Evolutionary conservation across 2,888 invertebrate genomes (phyloP).

Genomic region (Helleia helle): DNA sequence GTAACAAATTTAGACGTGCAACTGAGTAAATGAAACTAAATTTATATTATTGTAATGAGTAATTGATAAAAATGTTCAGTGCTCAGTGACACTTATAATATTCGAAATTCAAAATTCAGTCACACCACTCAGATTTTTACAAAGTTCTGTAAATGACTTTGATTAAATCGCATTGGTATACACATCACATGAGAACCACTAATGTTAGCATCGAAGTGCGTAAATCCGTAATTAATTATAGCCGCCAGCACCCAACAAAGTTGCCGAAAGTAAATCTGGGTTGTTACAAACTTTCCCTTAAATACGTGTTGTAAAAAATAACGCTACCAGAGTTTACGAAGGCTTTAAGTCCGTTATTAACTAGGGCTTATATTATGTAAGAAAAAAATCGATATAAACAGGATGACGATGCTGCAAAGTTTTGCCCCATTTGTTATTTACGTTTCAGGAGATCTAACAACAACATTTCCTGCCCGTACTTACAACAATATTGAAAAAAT

Average conservation of each 20-base stretch:
- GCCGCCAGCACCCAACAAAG: slow-evolving; percentile 1
- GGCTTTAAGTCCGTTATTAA: slow-evolving; percentile 12
- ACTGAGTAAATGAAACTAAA: too few relatives aligned
- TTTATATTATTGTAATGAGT: too few relatives aligned
- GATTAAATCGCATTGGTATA: too few relatives aligned
- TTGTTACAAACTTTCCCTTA: slow-evolving; percentile 8
- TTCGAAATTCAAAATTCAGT: too few relatives aligned
- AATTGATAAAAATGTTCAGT: too few relatives aligned
- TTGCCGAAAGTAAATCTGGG: slow-evolving; percentile 5
- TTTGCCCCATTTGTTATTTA: slow-evolving; percentile 64
- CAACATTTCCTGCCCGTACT: slow-evolving; percentile 40
- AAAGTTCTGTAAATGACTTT: too few relatives aligned
- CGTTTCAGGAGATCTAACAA: slow-evolving; percentile 55
- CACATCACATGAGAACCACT: neutral
- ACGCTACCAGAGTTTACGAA: slow-evolving; percentile 11
- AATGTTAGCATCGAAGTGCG: slow-evolving; percentile 7
- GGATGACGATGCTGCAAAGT: slow-evolving; percentile 52
- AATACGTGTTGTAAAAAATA: slow-evolving; percentile 13
- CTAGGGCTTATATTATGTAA: slow-evolving; percentile 17
- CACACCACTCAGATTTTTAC: too few relatives aligned
- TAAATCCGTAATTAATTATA: slow-evolving; percentile 4
- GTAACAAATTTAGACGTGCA: too few relatives aligned
- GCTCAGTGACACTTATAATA: too few relatives aligned
- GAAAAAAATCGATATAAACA: slow-evolving; percentile 46
- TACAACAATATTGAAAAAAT: slow-evolving; percentile 16